Evolutionary conservation across 2,888 invertebrate genomes (phyloP).

Genomic region (Cyrtodaria siliqua): DNA sequence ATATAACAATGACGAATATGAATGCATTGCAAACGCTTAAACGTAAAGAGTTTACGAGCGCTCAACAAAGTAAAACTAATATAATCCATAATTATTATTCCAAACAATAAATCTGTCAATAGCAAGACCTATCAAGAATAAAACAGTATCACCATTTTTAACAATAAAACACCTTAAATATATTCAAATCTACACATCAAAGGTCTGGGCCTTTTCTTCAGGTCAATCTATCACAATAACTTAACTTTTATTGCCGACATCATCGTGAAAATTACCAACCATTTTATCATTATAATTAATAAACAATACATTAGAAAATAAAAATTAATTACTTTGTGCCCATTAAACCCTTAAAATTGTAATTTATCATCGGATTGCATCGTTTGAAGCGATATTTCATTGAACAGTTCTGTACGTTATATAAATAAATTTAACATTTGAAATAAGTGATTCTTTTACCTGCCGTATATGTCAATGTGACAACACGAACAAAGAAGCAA

Average conservation of each 20-base stretch:
- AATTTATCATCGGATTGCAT: background rate
- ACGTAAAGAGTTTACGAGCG: too few species aligned
- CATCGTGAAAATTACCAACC: conserved; percentile 5
- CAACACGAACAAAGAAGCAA: too few species aligned
- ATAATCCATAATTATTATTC: conserved; percentile 37
- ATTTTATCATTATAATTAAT: conserved; percentile 44
- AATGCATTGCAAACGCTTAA: too few species aligned
- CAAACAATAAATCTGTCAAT: conserved; percentile 49
- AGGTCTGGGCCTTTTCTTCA: conserved; percentile 4
- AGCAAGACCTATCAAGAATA: conserved; percentile 23
- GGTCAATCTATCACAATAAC: conserved; percentile 31
- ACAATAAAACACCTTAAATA: conserved; percentile 38
- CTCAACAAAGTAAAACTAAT: too few species aligned
- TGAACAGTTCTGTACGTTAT: too few species aligned
- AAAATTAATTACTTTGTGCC: conserved; percentile 51
- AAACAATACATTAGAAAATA: conserved; percentile 40
- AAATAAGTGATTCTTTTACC: too few species aligned
- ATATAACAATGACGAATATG: too few species aligned
- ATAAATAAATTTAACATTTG: too few species aligned
- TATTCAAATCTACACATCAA: conserved; percentile 51
- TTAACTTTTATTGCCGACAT: conserved; percentile 28
- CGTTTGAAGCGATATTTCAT: background rate
- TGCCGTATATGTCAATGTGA: too few species aligned
- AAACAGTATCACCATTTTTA: conserved; percentile 23
- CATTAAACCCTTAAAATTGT: conserved; percentile 8